Conservation (phyloP, 2,113 vertebrate genomes). For the Dicrurus megarhynchus region DNA sequence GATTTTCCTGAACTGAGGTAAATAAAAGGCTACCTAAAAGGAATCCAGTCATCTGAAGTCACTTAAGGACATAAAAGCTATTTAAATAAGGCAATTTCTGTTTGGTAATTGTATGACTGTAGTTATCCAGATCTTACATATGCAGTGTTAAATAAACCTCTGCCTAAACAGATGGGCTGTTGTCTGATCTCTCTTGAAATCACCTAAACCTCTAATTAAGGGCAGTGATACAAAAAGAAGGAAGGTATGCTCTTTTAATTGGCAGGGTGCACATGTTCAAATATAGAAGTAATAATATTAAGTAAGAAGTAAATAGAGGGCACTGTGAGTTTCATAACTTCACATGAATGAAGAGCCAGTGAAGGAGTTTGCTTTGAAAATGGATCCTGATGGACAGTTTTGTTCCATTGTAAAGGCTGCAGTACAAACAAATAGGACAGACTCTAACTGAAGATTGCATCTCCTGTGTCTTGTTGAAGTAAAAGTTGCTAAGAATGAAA, state of each 20-base stretch:
- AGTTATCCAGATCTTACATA: neutral
- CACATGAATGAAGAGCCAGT: neutral
- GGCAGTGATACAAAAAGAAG: neutral
- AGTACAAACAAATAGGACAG: neutral
- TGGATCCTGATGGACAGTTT: neutral
- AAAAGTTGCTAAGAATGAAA: neutral
- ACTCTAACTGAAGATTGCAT: neutral
- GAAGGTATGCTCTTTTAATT: conserved; percentile 23
- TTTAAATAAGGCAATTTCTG: neutral
- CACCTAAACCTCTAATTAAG: conserved; percentile 30
- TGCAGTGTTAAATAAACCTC: conserved; percentile 28
- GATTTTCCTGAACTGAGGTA: neutral
- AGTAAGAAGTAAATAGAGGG: neutral
- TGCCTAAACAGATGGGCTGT: conserved; percentile 40
- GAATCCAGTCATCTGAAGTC: neutral
- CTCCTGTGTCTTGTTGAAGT: neutral
- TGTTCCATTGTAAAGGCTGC: neutral
- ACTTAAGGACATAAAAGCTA: neutral
- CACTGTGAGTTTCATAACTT: neutral
- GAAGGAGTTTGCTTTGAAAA: neutral
- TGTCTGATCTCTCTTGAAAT: neutral
- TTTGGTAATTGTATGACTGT: neutral
- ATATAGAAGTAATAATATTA: neutral
- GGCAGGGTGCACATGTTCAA: neutral
- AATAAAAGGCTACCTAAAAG: neutral